A percentile compares a stretch with the other conserved stretches of the same genome.
Conservation (phyloP, 2,113 vertebrate genomes). For the Nesogale talazaci region DNA sequence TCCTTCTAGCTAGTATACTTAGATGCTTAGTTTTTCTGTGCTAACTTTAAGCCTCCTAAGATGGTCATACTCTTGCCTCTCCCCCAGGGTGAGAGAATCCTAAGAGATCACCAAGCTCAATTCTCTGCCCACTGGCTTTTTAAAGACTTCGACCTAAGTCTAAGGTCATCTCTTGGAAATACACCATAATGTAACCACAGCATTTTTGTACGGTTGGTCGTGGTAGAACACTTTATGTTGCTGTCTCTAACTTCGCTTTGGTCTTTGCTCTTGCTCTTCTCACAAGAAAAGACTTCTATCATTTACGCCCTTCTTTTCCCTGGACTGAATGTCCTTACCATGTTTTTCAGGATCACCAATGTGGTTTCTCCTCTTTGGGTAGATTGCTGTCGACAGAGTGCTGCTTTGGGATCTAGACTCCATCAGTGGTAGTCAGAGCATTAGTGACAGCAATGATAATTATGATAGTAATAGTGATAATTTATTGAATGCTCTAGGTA, state of each 20-base stretch:
- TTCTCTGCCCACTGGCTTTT: background rate
- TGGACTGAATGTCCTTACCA: background rate
- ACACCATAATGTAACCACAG: background rate
- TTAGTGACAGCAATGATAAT: background rate
- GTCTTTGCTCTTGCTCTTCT: background rate
- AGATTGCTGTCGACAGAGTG: background rate
- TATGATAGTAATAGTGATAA: background rate
- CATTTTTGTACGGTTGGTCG: slow-evolving; percentile 14
- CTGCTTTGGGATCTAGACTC: background rate
- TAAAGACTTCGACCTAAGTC: background rate
- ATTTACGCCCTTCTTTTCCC: background rate
- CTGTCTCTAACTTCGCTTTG: background rate
- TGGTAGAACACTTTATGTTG: background rate
- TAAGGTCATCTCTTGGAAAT: background rate
- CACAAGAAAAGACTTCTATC: background rate
- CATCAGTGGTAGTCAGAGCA: background rate
- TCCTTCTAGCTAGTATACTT: background rate
- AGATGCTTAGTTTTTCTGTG: background rate
- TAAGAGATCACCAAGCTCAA: slow-evolving; percentile 14
- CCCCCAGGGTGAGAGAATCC: background rate
- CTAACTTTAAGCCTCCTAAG: slow-evolving; percentile 25
- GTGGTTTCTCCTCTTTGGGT: background rate
- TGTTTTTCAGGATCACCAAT: background rate
- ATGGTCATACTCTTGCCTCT: background rate
- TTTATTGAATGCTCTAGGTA: background rate